Evolutionary conservation across 2,797 vertebrate genomes (phyloP).

Genomic region (Orientallactaga sibirica): DNA sequence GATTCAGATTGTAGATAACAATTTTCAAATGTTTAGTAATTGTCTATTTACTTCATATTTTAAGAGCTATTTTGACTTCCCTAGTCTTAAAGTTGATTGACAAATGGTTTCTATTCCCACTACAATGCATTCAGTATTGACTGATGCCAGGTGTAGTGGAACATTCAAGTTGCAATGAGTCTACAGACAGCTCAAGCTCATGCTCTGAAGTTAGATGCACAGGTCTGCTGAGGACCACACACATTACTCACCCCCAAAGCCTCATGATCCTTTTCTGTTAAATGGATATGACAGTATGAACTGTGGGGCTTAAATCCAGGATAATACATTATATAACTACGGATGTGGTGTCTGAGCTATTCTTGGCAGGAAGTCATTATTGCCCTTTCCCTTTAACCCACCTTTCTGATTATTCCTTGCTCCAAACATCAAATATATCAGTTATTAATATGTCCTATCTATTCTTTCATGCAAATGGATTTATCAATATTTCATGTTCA

Average conservation of each 20-base stretch:
- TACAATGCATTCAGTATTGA: not conserved
- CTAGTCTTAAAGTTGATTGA: not conserved
- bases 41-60: not conserved
- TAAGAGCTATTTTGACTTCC: not conserved
- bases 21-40: not conserved
- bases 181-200: not conserved
- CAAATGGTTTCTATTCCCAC: not conserved
- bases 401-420: not conserved
- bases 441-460: not conserved
- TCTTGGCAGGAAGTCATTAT: not conserved
- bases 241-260: not conserved
- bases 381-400: not conserved
- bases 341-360: not conserved
- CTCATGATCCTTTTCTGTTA: not conserved
- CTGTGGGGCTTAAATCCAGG: not conserved
- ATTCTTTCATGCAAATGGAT: not conserved
- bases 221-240: not conserved
- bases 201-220: not conserved
- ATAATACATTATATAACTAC: not conserved
- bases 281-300: not conserved
- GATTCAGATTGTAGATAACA: not conserved
- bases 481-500: constrained; percentile 2
- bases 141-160: not conserved
- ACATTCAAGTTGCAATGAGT: not conserved
- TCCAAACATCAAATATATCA: not conserved